Evolutionary conservation across 2,797 vertebrate species (phyloP), one percentile per base, ranked within the genome.

Genomic region (Falco peregrinus): DNA sequence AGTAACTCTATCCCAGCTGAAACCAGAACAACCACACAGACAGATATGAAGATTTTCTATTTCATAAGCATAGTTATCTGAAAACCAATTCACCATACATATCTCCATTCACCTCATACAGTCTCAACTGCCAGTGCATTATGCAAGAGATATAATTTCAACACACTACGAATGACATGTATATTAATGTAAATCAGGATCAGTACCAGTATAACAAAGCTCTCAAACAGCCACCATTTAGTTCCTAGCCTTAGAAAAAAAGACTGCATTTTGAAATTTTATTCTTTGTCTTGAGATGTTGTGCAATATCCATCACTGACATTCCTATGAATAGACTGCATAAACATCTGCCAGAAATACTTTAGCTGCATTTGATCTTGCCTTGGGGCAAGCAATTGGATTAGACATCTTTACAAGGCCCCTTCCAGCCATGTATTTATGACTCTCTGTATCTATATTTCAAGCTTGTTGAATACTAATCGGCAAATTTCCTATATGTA

Each of bases 301-400:
- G 26, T 26, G 21, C 25, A 8, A 24, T 50, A 94, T 91, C 43
- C 61, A 69, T 95, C 82, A 87, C 60, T 87, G 87, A 69, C 84
- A 70, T 63, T 85, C 78, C 71, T 60, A 33, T 80, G 75, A 91
- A 87, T 41, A 88, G 64, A 50, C 54, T 70, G 79, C 60, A 88
- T 87, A 94, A 93, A 91, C 50, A 93, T 75, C 91, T 89, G 77
- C 84, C 93, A 96, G 81, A 92, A 93, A 90, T 33, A 60, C 10
- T 91, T 92, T 37, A 24, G 13, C 29, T 87, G 75, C 6, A 4
- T 74, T 85, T 91, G 48, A 77, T 91, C 75, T 91, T 89, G 78
- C 63, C 64, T 85, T 59, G 75, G 48, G 37, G 48, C 47, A 80
- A 87, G 54, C 24, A 87, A 60, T 83, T 88, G 76, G 41, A 85